Evolutionary conservation across 2,888 invertebrate genomes (phyloP), one percentile per base, ranked within the genome.

Genomic region (Athrips mouffetella): DNA sequence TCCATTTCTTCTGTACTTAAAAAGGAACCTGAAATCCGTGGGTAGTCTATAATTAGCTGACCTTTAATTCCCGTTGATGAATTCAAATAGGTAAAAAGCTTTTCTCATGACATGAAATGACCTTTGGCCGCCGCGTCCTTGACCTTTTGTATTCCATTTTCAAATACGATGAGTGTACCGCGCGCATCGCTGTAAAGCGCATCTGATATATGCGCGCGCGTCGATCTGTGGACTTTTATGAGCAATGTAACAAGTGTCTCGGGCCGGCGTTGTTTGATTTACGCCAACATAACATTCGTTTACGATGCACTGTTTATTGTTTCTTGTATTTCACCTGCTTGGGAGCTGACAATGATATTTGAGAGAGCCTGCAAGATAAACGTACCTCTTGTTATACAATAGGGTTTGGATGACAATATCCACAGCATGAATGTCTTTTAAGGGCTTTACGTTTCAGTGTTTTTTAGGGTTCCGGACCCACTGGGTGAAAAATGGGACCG

Each of bases 171-270:
- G 27, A 4, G 27, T 16, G 29, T 29, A n/a, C 15, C n/a, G 11
- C n/a, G 10, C 16, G 41, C 16, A 16, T 18, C 27, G 41, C 29
- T 11, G 16, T 45, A 45, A 45, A 45, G 13, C 23, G 11, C 20
- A 31, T 45, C 65, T 79, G 76, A 85, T 77, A 82, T 84, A 85
- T 76, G 81, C 76, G 67, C 68, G 68, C 68, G 67, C 71, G 73
- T 68, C 71, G 74, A 71, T 68, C 72, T 70, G 65, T 71, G 67
- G 84, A 83, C 83, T 77, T 86, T 86, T 86, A 86, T 82, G 79
- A 76, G 74, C 73, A 79, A 79, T 81, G 76, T 79, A 83, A 82
- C 80, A 83, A 82, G 82, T 81, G 80, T 80, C 81, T 73, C 70
- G 73, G 11, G 23, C 68, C 68, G 64, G 71, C 63, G 63, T 62